phyloP scores from a whole-genome alignment of 2,888 invertebrate genomes.

The Melolontha melolontha region DNA sequence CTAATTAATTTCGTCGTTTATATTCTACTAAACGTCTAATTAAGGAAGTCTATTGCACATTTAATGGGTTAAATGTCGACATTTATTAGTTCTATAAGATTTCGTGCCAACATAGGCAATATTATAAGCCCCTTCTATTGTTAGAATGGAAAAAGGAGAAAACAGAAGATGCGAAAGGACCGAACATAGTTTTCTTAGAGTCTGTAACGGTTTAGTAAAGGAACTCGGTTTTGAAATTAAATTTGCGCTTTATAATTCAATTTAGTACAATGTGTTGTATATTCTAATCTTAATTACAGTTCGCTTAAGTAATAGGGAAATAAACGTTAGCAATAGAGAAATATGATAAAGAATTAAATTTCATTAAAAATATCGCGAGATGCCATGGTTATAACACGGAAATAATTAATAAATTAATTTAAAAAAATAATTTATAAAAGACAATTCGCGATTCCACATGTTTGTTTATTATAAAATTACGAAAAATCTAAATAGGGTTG shows the following conservation, averaged over 20 bases:
- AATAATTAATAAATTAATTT: too few species aligned
- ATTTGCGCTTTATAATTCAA: neutral
- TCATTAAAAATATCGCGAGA: too few species aligned
- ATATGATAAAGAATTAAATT: too few species aligned
- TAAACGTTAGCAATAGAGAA: too few species aligned
- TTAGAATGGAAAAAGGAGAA: neutral
- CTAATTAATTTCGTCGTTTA: constrained; percentile 9
- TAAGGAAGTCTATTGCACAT: constrained; percentile 5
- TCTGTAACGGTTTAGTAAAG: neutral
- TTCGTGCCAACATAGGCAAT: neutral
- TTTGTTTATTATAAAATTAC: too few species aligned
- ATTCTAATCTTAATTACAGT: too few species aligned
- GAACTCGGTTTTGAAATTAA: neutral
- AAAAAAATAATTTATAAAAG: too few species aligned
- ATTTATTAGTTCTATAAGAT: neutral
- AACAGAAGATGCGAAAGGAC: neutral
- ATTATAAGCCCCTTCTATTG: neutral
- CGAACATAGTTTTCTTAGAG: neutral
- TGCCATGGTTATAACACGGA: too few species aligned
- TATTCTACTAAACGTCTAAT: constrained; percentile 12
- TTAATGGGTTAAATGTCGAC: constrained; percentile 12
- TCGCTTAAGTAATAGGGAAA: too few species aligned
- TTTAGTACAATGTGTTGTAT: too few species aligned
- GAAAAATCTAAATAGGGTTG: too few species aligned
- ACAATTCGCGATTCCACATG: too few species aligned